Evolutionary conservation across 2,113 vertebrate genomes (phyloP).

Genomic region (Anser brachyrhynchus): DNA sequence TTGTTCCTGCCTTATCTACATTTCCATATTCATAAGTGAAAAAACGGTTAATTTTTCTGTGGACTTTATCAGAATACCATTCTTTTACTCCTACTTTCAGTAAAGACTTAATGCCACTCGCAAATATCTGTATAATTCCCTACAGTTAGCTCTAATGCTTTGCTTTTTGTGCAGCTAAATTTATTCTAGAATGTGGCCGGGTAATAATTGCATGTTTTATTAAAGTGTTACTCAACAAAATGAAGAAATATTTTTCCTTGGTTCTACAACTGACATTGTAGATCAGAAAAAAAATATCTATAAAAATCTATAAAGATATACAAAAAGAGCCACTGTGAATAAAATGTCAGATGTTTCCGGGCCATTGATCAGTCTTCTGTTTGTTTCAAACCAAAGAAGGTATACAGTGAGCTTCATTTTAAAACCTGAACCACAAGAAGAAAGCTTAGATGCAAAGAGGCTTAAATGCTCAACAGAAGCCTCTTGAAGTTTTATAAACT

Average conservation of each 20-base stretch:
- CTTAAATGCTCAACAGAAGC: background rate
- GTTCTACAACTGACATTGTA: background rate
- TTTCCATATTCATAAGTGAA: background rate
- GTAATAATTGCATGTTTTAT: background rate
- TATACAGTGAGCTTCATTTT: fast-evolving
- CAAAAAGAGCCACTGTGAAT: background rate
- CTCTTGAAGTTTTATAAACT: background rate
- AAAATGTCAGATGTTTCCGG: background rate
- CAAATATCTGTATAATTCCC: background rate
- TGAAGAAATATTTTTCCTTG: background rate
- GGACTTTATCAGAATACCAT: background rate
- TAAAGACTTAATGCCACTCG: background rate
- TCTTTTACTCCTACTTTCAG: background rate
- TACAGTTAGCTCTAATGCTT: background rate
- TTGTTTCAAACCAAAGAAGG: background rate
- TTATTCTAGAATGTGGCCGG: background rate
- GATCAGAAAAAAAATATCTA: background rate
- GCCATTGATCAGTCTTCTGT: fast-evolving
- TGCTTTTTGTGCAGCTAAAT: background rate
- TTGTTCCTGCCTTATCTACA: background rate
- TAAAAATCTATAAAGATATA: background rate
- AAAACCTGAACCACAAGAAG: background rate
- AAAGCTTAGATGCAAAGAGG: background rate
- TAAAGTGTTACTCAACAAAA: background rate
- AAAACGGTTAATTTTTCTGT: background rate